These are phyloP conservation scores for Pelagia noctiluca DNA, from an alignment of 30 jellyfish, hydroid and myxozoan species.

Conservation along the genomic window DNA sequence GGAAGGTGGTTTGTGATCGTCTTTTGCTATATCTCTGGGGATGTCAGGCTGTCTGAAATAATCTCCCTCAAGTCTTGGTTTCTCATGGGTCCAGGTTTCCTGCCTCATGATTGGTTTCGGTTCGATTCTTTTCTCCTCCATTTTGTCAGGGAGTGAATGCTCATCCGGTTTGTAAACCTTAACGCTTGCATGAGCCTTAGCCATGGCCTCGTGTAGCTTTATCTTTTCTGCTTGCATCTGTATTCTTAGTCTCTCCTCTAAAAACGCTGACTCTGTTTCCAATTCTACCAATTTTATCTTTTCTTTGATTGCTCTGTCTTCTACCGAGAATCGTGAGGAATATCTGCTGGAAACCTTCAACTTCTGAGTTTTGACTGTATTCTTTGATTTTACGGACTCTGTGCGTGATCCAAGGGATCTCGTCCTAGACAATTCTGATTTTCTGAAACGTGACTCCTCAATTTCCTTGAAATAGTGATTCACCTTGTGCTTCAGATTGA, in stretches of 20 bases:
- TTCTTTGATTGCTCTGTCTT: neutral
- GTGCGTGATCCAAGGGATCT: neutral
- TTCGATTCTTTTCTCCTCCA: neutral
- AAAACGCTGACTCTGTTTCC: neutral
- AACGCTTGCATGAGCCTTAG: neutral
- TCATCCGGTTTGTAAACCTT: neutral
- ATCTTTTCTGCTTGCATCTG: constrained; percentile 2
- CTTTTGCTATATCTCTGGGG: neutral
- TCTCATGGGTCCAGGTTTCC: constrained; percentile 9
- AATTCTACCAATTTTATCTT: neutral
- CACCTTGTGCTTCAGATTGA: constrained; percentile 3
- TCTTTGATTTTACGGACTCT: neutral
- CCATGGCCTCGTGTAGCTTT: constrained; percentile 3
- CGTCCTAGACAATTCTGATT: constrained; percentile 7
- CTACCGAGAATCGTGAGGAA: constrained; percentile 1
- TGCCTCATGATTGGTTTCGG: neutral
- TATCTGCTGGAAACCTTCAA: neutral
- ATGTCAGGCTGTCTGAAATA: neutral
- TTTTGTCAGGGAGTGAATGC: neutral
- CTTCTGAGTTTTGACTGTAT: constrained; percentile 1
- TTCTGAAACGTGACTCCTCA: neutral
- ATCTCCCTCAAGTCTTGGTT: neutral
- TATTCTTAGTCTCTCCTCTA: neutral
- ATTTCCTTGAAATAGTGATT: constrained; percentile 13
- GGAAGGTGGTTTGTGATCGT: neutral